These are phyloP conservation scores for Meiosimyza platycephala DNA, from an alignment of 2,888 invertebrate genomes.

Conservation along the genomic window DNA sequence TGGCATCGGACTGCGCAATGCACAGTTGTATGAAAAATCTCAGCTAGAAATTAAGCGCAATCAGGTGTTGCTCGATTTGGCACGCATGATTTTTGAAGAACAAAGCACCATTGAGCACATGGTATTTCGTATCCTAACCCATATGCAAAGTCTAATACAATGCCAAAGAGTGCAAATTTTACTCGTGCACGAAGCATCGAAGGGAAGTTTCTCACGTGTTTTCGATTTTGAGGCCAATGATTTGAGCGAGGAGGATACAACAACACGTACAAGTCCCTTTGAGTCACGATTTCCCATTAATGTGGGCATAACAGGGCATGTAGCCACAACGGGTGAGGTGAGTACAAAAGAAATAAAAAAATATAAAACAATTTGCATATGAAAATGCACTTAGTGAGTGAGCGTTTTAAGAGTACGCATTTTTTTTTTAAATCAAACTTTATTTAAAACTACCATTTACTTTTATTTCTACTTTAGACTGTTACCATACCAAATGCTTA, in stretches of 20 bases:
- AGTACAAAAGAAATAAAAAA: conserved; percentile 56
- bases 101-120: conserved; percentile 96
- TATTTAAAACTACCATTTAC: background rate
- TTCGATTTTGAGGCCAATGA: conserved; percentile 95
- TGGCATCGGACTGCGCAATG: conserved; percentile 94
- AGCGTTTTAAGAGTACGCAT: background rate
- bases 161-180: conserved; percentile 96
- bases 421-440: background rate
- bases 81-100: conserved; percentile 97
- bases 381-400: too few relatives aligned
- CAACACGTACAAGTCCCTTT: conserved; percentile 85
- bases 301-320: conserved; percentile 94
- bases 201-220: conserved; percentile 92
- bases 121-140: conserved; percentile 91
- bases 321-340: conserved; percentile 95
- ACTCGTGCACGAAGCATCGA: conserved; percentile 89
- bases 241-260: conserved; percentile 83
- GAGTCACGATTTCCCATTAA: conserved; percentile 95
- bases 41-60: conserved; percentile 95
- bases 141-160: conserved; percentile 93
- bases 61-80: conserved; percentile 92
- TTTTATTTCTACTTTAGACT: conserved; percentile 72
- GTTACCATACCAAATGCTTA: conserved; percentile 93
- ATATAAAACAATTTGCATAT: background rate
- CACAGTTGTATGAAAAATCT: conserved; percentile 95